phyloP scores from a whole-genome alignment of 2,797 vertebrate species.

The Scleropages formosus region DNA sequence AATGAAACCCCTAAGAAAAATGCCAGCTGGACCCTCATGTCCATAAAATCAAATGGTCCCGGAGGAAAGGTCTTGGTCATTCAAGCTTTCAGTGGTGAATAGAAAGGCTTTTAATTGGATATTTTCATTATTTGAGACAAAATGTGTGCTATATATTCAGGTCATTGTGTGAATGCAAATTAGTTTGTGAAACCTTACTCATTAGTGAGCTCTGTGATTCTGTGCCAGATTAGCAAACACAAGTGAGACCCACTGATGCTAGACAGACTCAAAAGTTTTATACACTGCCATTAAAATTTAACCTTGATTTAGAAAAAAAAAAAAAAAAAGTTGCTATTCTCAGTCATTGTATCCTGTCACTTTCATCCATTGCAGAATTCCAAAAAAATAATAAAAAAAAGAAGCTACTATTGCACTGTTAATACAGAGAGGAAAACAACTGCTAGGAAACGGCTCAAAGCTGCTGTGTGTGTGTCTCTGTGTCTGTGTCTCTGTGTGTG shows the following conservation, averaged over 20 bases:
- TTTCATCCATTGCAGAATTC: no score
- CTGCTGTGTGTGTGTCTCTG: no score
- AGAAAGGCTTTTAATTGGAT: conserved; percentile 12
- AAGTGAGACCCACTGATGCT: not conserved
- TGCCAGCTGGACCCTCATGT: conserved; percentile 29
- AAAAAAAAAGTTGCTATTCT: no score
- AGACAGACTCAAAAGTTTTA: not conserved
- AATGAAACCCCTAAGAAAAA: conserved; percentile 10
- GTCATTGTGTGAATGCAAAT: not conserved
- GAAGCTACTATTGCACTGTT: no score
- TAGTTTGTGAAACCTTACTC: not conserved
- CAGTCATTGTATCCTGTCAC: no score
- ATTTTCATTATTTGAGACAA: conserved; percentile 1
- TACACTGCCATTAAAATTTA: not conserved
- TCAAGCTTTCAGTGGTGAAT: conserved; percentile 18
- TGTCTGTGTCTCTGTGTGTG: no score
- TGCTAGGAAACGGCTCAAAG: no score
- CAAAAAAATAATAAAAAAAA: no score
- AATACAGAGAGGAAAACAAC: no score
- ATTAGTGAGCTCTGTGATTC: not conserved
- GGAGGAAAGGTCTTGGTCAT: conserved; percentile 20
- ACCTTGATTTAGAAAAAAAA: no score
- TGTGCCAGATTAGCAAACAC: not conserved
- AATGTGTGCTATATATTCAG: not conserved
- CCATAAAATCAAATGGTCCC: conserved; percentile 22